Conservation (phyloP, 2,797 vertebrate genomes). For the Microhierax caerulescens region DNA sequence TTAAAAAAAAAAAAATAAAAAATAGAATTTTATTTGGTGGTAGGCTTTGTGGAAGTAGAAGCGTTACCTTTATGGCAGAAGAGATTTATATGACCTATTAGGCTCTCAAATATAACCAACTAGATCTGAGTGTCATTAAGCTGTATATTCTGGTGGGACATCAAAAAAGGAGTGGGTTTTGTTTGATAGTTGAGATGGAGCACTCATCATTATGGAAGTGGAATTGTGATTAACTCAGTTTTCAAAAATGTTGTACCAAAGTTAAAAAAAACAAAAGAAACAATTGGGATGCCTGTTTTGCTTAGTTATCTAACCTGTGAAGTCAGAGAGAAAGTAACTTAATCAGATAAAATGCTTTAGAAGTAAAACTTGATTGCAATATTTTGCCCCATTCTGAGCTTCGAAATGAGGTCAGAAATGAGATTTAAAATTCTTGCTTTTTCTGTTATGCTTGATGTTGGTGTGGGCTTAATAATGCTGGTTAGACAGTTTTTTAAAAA, state of each 20-base stretch:
- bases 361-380: neutral
- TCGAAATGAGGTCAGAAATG: neutral
- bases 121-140: neutral
- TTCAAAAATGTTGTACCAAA: neutral
- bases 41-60: neutral
- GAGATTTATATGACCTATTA: neutral
- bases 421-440: neutral
- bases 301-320: neutral
- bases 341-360: neutral
- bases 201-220: neutral
- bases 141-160: neutral
- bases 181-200: neutral
- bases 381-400: neutral
- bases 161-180: neutral
- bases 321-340: neutral
- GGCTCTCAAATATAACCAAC: neutral
- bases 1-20: too few relatives aligned
- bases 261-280: neutral
- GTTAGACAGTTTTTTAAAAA: neutral
- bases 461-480: neutral
- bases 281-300: neutral
- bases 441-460: neutral
- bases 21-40: neutral
- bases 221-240: neutral
- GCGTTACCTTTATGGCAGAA: neutral